Percentiles rank a stretch among this genome's conserved stretches.
Evolutionary conservation across 2,888 invertebrate genomes (phyloP).

Genomic region (Physocephala rufipes): DNA sequence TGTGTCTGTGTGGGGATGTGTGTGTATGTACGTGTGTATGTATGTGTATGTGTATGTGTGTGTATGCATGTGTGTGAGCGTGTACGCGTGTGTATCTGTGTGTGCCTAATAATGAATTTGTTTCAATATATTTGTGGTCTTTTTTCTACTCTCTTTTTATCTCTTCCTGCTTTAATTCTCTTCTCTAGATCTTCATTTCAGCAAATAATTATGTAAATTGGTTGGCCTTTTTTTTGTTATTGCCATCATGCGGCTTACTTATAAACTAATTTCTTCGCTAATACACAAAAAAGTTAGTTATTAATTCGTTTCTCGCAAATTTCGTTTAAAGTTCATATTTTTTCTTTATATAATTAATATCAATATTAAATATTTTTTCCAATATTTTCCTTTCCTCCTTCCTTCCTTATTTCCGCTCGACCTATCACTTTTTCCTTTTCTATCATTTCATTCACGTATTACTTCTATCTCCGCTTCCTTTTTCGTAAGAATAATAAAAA

Average conservation of each 20-base stretch:
- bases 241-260: too few relatives aligned
- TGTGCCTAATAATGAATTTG: background rate
- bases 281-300: constrained; percentile 40
- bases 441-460: too few relatives aligned
- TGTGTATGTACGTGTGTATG: constrained; percentile 2
- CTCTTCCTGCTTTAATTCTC: too few relatives aligned
- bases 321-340: constrained; percentile 41
- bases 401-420: too few relatives aligned
- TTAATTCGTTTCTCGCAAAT: constrained; percentile 38
- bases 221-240: constrained; percentile 40
- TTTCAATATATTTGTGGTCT: too few relatives aligned
- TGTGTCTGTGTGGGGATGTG: background rate
- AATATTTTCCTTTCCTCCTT: too few relatives aligned
- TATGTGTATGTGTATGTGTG: constrained; percentile 38
- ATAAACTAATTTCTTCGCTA: constrained; percentile 37
- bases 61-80: constrained; percentile 36
- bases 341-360: constrained; percentile 53
- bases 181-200: background rate
- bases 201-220: constrained; percentile 1
- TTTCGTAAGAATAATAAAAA: too few relatives aligned
- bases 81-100: constrained; percentile 22
- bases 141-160: too few relatives aligned
- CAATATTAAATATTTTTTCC: constrained; percentile 38
- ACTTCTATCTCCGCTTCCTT: too few relatives aligned
- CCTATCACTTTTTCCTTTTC: too few relatives aligned